Evolutionary conservation across 1,140 invertebrate genomes (phyloP).

Genomic region (Lethocerus indicus): DNA sequence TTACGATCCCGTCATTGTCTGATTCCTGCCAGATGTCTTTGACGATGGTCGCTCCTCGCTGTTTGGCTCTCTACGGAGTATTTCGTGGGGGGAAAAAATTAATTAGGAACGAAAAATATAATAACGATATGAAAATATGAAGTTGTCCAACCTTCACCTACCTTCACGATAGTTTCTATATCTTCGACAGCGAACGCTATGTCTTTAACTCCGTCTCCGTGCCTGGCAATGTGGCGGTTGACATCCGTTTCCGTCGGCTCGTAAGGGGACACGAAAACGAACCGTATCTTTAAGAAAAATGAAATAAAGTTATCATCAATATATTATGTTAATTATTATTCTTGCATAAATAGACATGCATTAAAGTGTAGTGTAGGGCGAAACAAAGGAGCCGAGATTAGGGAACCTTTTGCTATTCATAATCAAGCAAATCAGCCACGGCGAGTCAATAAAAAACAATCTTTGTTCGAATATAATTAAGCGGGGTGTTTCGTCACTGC

Average conservation of each 20-base stretch:
- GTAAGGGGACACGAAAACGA: constrained; percentile 86
- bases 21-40: constrained; percentile 77
- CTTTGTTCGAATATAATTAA: too few relatives aligned
- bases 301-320: constrained; percentile 2
- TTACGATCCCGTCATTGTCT: constrained; percentile 69
- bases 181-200: constrained; percentile 91
- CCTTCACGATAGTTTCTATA: constrained; percentile 67
- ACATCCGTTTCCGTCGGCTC: constrained; percentile 61
- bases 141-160: constrained; percentile 20
- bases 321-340: too few relatives aligned
- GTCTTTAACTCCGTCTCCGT: constrained; percentile 96
- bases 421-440: too few relatives aligned
- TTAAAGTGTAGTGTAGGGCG: too few relatives aligned
- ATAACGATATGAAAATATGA: neutral
- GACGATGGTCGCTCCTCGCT: constrained; percentile 69
- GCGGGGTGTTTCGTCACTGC: too few relatives aligned
- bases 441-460: too few relatives aligned
- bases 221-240: constrained; percentile 60
- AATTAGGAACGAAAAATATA: neutral
- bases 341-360: too few relatives aligned
- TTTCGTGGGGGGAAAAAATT: neutral
- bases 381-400: too few relatives aligned
- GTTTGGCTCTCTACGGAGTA: constrained; percentile 48
- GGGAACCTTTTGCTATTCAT: too few relatives aligned
- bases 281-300: constrained; percentile 53